Evolutionary conservation across 2,797 vertebrate species (phyloP).

Genomic region (Ataeniobius toweri): DNA sequence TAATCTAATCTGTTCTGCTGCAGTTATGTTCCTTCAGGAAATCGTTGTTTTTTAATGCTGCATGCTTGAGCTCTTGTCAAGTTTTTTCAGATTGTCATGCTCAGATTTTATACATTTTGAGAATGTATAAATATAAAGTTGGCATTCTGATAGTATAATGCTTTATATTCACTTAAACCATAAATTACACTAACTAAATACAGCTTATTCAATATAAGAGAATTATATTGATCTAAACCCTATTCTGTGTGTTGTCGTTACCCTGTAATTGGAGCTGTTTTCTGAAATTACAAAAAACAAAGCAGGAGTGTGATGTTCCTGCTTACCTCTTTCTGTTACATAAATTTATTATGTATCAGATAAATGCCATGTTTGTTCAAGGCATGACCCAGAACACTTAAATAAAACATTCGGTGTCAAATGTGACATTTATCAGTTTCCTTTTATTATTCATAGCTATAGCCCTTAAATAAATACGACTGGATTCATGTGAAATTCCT

Average conservation of each 20-base stretch:
- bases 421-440: constrained; percentile 22
- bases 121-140: constrained; percentile 3
- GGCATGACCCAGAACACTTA: neutral
- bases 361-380: neutral
- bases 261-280: neutral
- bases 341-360: constrained; percentile 11
- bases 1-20: constrained; percentile 11
- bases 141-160: neutral
- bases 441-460: constrained; percentile 34
- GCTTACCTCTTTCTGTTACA: constrained; percentile 7
- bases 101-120: neutral
- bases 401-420: constrained; percentile 31
- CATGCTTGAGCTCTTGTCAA: neutral
- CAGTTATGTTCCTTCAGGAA: neutral
- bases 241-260: neutral
- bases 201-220: neutral
- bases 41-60: neutral
- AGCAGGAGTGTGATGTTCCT: neutral
- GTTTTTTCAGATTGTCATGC: neutral
- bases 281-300: neutral
- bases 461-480: constrained; percentile 10
- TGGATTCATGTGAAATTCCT: constrained; percentile 6
- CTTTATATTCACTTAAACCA: neutral
- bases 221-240: constrained; percentile 10
- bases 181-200: neutral